Base-by-base conservation (phyloP, 2,797 vertebrate species). In the Scleropages formosus region DNA sequence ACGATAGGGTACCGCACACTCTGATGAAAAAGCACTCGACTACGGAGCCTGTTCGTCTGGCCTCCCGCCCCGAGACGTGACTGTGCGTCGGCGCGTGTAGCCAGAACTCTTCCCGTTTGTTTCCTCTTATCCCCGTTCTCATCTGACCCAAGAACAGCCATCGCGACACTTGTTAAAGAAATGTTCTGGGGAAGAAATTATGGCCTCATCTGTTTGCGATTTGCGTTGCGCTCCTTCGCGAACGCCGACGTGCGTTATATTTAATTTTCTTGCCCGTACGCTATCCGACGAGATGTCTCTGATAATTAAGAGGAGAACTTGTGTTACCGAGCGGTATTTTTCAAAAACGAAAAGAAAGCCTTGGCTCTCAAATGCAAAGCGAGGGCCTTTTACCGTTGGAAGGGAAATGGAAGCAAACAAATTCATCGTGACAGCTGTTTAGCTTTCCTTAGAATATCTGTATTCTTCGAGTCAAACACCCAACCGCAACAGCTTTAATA, bases 161-260 rank as follows among this genome's bases (percentile, higher is more conserved):
- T 15, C 15, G 9, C 11, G 24, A 26, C 10, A 18, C 7, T 15
- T 1, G 67, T 6, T 31, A 6, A 64, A 59, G 31, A 26, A 10
- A 1, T 27, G 4, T n/a, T 26, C 24, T 26, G 4, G 11, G 58
- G 56, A 16, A 56, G 24, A 60, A 60, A 60, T 27, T n/a, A 16
- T 46, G 8, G 9, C 7, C 44, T 65, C 49, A 66, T 77, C 75
- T 66, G 69, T 47, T 77, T 59, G 68, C 62, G 20, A 70, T 73
- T 66, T 39, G 20, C 26, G 13, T 69, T 24, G 53, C 8, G 44
- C 69, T 63, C 46, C 24, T 77, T 77, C 61, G 39, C 53, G 31
- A 71, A 64, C 27, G 60, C 69, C 58, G 73, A 65, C 15, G 22
- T 13, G 31, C 39, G 31, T 12, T 56, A 27, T 49, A 13, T 27